A percentile compares a stretch with the other conserved stretches of the same genome.
Conservation (phyloP, 2,113 vertebrate species). For the Brachypteracias leptosomus region DNA sequence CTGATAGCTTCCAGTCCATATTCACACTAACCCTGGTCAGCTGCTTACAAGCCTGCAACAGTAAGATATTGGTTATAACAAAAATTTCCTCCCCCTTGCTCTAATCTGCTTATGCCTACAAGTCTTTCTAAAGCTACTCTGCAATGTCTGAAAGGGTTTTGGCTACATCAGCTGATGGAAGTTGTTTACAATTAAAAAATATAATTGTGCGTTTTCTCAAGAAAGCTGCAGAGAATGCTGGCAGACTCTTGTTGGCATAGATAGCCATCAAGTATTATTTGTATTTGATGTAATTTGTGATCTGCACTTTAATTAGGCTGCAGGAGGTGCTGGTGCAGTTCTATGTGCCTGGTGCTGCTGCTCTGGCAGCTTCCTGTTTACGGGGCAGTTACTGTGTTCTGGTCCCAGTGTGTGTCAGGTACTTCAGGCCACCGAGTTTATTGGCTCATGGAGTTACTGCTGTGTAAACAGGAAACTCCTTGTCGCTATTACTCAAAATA, state of each 20-base stretch:
- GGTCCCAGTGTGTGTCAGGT: background rate
- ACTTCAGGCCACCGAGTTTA: background rate
- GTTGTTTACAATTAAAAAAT: background rate
- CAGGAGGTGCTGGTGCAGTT: background rate
- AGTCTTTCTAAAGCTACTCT: background rate
- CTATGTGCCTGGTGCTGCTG: background rate
- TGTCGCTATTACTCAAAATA: background rate
- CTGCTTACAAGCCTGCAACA: background rate
- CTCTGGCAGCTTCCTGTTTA: constrained; percentile 44
- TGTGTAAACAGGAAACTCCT: constrained; percentile 47
- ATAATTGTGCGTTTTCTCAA: background rate
- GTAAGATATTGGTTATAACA: background rate
- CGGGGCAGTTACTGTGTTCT: background rate
- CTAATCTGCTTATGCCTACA: background rate
- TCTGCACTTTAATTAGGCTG: background rate
- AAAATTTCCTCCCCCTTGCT: background rate
- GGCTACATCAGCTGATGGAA: background rate
- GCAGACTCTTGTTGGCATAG: background rate
- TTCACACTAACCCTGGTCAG: background rate
- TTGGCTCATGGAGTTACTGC: background rate
- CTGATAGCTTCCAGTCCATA: background rate
- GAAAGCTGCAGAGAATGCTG: background rate
- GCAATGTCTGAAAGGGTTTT: background rate
- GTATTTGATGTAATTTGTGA: background rate
- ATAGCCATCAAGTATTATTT: background rate